Evolutionary conservation across 2,797 vertebrate species (phyloP).

Genomic region (Uromys caudimaculatus): DNA sequence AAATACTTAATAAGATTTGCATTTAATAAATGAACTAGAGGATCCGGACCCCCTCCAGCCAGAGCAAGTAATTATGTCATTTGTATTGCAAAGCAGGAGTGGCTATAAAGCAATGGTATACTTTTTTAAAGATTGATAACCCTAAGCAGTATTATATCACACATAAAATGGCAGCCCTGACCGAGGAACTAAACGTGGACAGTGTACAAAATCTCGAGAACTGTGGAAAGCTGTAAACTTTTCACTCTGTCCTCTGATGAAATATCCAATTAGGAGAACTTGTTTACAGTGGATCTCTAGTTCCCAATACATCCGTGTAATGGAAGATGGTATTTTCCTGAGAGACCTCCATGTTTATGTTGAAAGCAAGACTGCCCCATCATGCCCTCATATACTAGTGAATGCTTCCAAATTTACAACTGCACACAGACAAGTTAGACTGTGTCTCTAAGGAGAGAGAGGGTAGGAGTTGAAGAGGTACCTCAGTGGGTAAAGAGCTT

Average conservation of each 20-base stretch:
- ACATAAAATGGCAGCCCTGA: slow-evolving; percentile 79
- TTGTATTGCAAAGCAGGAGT: slow-evolving; percentile 90
- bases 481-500: background rate
- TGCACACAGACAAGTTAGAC: background rate
- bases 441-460: background rate
- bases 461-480: background rate
- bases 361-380: background rate
- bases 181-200: slow-evolving; percentile 77
- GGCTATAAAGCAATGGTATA: slow-evolving; percentile 85
- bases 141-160: slow-evolving; percentile 83
- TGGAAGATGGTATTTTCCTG: background rate
- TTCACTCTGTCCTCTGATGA: slow-evolving; percentile 63
- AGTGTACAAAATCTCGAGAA: slow-evolving; percentile 67
- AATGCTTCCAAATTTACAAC: background rate
- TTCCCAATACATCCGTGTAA: background rate
- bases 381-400: too few species aligned
- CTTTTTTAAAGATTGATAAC: slow-evolving; percentile 87
- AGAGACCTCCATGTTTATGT: background rate
- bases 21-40: slow-evolving; percentile 90
- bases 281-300: background rate
- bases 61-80: slow-evolving; percentile 90
- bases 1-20: slow-evolving; percentile 91
- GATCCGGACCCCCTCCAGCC: slow-evolving; percentile 88
- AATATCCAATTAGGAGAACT: background rate
- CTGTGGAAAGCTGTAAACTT: slow-evolving; percentile 27